These are phyloP conservation scores for Rhinoraja longicauda DNA, from an alignment of 2,797 vertebrate genomes.

Conservation along the genomic window DNA sequence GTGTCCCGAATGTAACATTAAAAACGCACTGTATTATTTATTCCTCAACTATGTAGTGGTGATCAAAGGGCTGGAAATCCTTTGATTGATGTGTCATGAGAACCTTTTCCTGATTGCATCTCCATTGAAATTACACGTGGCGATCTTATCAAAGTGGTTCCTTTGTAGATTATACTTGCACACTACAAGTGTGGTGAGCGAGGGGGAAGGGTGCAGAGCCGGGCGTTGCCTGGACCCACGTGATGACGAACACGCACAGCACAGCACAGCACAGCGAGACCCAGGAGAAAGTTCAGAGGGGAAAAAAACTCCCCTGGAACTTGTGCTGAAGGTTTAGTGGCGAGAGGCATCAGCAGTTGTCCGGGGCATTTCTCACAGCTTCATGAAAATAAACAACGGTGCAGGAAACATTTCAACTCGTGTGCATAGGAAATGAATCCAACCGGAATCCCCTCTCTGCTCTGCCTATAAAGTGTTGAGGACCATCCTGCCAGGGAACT, in stretches of 20 bases:
- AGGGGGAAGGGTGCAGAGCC: not conserved
- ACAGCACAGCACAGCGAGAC: not conserved
- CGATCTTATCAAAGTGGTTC: not conserved
- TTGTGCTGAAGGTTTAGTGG: not conserved
- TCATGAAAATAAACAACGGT: not conserved
- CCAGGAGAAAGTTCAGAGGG: not conserved
- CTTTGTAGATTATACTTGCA: not conserved
- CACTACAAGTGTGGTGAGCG: not conserved
- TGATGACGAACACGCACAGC: not conserved
- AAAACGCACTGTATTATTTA: not conserved
- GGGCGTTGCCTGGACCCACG: not conserved
- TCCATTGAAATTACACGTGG: not conserved
- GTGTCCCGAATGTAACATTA: not conserved
- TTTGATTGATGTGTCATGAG: no score
- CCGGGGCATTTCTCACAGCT: not conserved
- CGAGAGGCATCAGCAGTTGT: not conserved
- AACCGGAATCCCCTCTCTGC: not conserved
- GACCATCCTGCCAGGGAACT: not conserved
- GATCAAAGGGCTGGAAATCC: not conserved
- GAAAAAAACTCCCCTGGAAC: not conserved
- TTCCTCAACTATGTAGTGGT: not conserved
- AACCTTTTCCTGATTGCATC: not conserved
- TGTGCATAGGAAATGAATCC: not conserved
- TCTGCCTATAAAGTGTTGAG: not conserved
- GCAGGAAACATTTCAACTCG: not conserved